Percentiles rank a stretch among this genome's conserved stretches.
These are phyloP conservation scores for Polypedilum pembai DNA, from an alignment of 1,140 invertebrate species.

Conservation along the genomic window DNA sequence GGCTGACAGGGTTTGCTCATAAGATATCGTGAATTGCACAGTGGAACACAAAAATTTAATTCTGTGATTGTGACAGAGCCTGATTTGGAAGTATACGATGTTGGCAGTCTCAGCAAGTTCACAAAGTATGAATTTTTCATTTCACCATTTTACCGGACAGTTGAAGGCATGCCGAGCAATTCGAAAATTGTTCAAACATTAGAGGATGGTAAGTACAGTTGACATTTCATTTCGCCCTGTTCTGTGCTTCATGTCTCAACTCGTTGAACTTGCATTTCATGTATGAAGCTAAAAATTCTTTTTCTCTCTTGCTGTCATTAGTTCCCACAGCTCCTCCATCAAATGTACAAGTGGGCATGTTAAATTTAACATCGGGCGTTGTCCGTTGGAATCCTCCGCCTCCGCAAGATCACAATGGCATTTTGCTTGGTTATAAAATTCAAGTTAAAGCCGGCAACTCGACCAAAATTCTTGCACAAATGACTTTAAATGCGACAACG, in stretches of 20 bases:
- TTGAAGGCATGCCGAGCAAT: constrained; percentile 76
- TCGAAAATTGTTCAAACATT: constrained; percentile 59
- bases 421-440: constrained; percentile 75
- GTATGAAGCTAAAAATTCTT: not conserved
- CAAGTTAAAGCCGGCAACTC: constrained; percentile 43
- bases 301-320: constrained; percentile 39
- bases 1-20: constrained; percentile 83
- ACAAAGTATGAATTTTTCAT: constrained; percentile 84
- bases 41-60: constrained; percentile 55
- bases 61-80: constrained; percentile 62
- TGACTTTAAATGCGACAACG: constrained; percentile 63
- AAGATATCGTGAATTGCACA: constrained; percentile 73
- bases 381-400: constrained; percentile 75
- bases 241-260: not conserved
- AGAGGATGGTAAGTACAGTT: constrained; percentile 54
- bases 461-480: constrained; percentile 56
- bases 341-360: constrained; percentile 72
- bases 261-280: constrained; percentile 15
- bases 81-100: constrained; percentile 56
- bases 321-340: constrained; percentile 73
- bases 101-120: constrained; percentile 69
- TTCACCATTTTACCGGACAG: constrained; percentile 75
- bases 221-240: constrained; percentile 27
- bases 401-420: constrained; percentile 69
- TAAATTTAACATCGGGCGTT: constrained; percentile 65